These are phyloP conservation scores for Amiota communis DNA, from an alignment of 2,888 invertebrate species.

Conservation along the genomic window DNA sequence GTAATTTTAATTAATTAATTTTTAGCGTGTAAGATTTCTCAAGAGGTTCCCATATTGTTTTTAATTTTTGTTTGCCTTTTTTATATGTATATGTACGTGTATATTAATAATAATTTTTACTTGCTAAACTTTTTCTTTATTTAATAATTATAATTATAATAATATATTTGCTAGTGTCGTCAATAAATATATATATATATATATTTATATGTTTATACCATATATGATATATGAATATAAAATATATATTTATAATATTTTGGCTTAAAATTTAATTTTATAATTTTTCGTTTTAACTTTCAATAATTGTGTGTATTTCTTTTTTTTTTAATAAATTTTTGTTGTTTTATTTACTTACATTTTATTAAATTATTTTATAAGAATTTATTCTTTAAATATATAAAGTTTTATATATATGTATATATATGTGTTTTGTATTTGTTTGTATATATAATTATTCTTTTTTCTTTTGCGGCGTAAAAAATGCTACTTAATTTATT, in stretches of 20 bases:
- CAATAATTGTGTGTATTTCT: slow-evolving; percentile 14
- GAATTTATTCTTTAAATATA: too few relatives aligned
- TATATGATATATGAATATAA: slow-evolving; percentile 39
- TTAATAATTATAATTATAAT: slow-evolving; percentile 46
- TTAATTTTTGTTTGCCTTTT: slow-evolving; percentile 37
- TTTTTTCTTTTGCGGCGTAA: too few relatives aligned
- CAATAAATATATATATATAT: slow-evolving; percentile 59
- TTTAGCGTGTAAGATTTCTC: slow-evolving; percentile 38
- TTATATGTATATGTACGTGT: slow-evolving; percentile 11
- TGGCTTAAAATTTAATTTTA: slow-evolving; percentile 24
- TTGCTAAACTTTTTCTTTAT: slow-evolving; percentile 32
- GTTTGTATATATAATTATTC: too few relatives aligned
- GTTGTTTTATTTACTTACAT: neutral
- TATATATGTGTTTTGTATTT: too few relatives aligned
- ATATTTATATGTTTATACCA: too few relatives aligned
- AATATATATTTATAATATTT: slow-evolving; percentile 23
- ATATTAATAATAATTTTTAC: slow-evolving; percentile 21
- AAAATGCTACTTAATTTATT: neutral
- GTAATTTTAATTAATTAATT: slow-evolving; percentile 31
- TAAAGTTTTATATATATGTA: too few relatives aligned
- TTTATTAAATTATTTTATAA: too few relatives aligned
- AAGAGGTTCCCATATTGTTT: slow-evolving; percentile 38
- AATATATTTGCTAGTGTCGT: slow-evolving; percentile 61
- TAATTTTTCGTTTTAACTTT: too few relatives aligned
- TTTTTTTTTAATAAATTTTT: slow-evolving; percentile 27